Evolutionary conservation across 2,113 vertebrate genomes (phyloP), one percentile per base, ranked within the genome.

Genomic region (Chamaetylas fuelleborni): DNA sequence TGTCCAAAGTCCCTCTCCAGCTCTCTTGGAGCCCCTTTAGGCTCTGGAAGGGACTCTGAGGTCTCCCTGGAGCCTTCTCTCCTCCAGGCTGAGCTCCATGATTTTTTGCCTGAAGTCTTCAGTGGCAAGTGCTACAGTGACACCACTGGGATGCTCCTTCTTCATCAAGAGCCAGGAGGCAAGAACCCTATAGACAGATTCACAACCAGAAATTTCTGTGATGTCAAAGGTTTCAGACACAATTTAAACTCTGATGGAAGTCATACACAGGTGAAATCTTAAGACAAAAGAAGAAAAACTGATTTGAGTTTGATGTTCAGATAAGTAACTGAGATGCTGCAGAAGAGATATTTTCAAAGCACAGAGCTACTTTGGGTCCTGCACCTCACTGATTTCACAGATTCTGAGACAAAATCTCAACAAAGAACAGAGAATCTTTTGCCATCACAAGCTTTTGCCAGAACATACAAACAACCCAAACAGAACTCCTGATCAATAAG

Each of bases 281-380:
- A 40, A 14, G 17, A 17, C 10, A 78, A 14, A 25, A 36, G 19
- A 73, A 72, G 9, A 24, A 65, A 92, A 70, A 50, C 3, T 3
- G 0, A 26, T 83, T 73, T 50, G 7, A 70, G 28, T 28, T 25
- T 19, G 1, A 19, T 3, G 5, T 34, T 70, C 23, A 70, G 47
- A 34, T 16, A 58, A 3, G 0, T 28, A 90, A 47, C 26, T 12
- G 34, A 65, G 34, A 58, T 58, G 38, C 38, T 69, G 14, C 22
- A 88, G 62, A n/a, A 70, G 28, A 82, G 8, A 54, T 6, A 38
- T 40, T 71, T 78, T 31, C 61, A 45, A 48, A 65, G 48, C n/a
- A n/a, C 0, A 1, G 40, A 29, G 76, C 17, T 18, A 43, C 6
- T 8, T 6, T n/a, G 19, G 15, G 22, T 20, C 14, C 53, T 70